Evolutionary conservation across 2,113 vertebrate species (phyloP), one percentile per base, ranked within the genome.

Genomic region (Sceloporus tristichus): DNA sequence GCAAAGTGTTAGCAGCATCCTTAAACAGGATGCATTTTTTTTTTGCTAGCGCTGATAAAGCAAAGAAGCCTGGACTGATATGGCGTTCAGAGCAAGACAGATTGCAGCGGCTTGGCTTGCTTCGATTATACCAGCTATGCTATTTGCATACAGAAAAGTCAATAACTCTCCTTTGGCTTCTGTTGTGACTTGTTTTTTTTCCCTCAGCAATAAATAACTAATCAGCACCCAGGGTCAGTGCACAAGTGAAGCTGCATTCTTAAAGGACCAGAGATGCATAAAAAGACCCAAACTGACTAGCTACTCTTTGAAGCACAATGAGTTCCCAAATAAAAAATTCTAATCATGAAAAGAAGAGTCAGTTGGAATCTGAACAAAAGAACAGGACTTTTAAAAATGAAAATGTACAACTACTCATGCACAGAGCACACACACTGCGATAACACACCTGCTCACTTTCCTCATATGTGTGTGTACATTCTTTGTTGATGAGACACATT

Each of bases 71-170:
- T 76, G 54, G 42, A 70, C 77, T 71, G 85, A 80, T 87, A 80
- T n/a, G 29, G 23, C 71, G 85, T 73, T 71, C 48, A 38, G 53
- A 53, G 77, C 59, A 88, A 88, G 87, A 88, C 87, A 34, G 81
- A 88, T 88, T 88, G 87, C 80, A 88, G 87, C 80, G 68, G 87
- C 80, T 77, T 88, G 73, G 9, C 87, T 83, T 77, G 80, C 87
- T 77, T 88, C 77, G 87, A 88, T 88, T 88, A 88, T 40, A 88
- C 59, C 40, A 19, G 59, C 73, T 77, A 82, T 88, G 87, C 80
- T 14, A 88, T 88, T 88, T 88, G 87, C 87, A 88, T 88, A 88
- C 87, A 88, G 87, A 88, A 76, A 88, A 88, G 73, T 88, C 87
- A 68, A 88, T 88, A 88, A 88, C 59, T 88, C 80, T 87, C 86